phyloP scores from a whole-genome alignment of 1,140 invertebrate genomes.

The Bacillus rossius region DNA sequence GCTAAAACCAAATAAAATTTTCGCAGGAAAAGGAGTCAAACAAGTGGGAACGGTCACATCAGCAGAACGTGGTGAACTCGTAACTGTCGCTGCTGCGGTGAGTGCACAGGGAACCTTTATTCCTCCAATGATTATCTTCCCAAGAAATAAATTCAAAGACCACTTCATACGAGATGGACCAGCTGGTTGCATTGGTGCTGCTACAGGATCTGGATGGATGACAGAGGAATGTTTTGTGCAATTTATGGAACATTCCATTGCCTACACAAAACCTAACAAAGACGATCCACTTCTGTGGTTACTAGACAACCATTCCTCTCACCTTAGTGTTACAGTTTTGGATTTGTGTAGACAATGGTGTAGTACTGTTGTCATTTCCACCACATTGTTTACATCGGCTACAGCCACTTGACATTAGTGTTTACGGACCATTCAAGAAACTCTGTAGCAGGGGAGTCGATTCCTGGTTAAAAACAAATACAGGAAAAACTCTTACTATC shows the following conservation, averaged over 20 bases:
- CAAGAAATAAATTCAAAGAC: constrained; percentile 35
- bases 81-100: too few species aligned
- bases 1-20: constrained; percentile 39
- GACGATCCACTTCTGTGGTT: too few species aligned
- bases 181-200: constrained; percentile 18
- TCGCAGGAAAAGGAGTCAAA: constrained; percentile 37
- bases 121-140: constrained; percentile 40
- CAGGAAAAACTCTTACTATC: too few species aligned
- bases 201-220: too few species aligned
- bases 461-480: not conserved
- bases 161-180: constrained; percentile 43
- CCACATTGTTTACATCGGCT: constrained; percentile 31
- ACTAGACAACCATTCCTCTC: too few species aligned
- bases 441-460: constrained; percentile 22
- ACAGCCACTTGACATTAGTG: constrained; percentile 27
- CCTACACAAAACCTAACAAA: too few species aligned
- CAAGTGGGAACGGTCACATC: constrained; percentile 42
- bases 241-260: too few species aligned
- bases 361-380: constrained; percentile 29
- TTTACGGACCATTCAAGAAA: constrained; percentile 31
- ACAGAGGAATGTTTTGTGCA: too few species aligned
- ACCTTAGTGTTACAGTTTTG: not conserved
- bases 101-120: constrained; percentile 11
- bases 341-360: constrained; percentile 24
- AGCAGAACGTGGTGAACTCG: constrained; percentile 36